These are phyloP conservation scores for Priocnemis perturbator DNA, from an alignment of 2,888 invertebrate species.

Conservation along the genomic window DNA sequence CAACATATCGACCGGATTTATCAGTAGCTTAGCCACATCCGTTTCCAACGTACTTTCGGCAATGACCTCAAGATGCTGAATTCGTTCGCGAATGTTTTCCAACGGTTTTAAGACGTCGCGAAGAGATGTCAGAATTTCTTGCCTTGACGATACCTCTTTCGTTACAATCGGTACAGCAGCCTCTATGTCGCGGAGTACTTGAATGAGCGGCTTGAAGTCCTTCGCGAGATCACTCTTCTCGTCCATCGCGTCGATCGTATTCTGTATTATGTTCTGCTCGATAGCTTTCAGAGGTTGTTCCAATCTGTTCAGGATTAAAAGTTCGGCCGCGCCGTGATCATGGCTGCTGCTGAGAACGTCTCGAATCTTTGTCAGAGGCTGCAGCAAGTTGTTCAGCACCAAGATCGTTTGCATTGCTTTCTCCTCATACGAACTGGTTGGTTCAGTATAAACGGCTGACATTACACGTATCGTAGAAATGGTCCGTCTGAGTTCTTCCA, in stretches of 20 bases:
- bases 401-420: conserved; percentile 15
- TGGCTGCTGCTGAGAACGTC: conserved; percentile 41
- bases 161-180: conserved; percentile 53
- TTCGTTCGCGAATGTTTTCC: conserved; percentile 53
- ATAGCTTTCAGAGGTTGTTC: conserved; percentile 54
- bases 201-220: conserved; percentile 41
- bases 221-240: conserved; percentile 11
- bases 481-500: conserved; percentile 57
- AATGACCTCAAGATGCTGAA: conserved; percentile 50
- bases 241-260: conserved; percentile 39
- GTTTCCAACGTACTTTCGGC: conserved; percentile 55
- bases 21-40: conserved; percentile 56
- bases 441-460: conserved; percentile 6
- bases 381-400: conserved; percentile 22
- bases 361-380: conserved; percentile 34
- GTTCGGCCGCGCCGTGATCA: conserved; percentile 56
- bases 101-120: conserved; percentile 59
- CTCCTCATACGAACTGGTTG: conserved; percentile 24
- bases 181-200: conserved; percentile 51
- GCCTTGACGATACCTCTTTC: conserved; percentile 49
- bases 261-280: conserved; percentile 49
- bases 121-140: conserved; percentile 55
- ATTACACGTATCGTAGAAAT: conserved; percentile 40
- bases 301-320: conserved; percentile 58
- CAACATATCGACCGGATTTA: conserved; percentile 52